These are phyloP conservation scores for Tarsius wallacei DNA, from an alignment of 2,797 vertebrate genomes.

Conservation along the genomic window DNA sequence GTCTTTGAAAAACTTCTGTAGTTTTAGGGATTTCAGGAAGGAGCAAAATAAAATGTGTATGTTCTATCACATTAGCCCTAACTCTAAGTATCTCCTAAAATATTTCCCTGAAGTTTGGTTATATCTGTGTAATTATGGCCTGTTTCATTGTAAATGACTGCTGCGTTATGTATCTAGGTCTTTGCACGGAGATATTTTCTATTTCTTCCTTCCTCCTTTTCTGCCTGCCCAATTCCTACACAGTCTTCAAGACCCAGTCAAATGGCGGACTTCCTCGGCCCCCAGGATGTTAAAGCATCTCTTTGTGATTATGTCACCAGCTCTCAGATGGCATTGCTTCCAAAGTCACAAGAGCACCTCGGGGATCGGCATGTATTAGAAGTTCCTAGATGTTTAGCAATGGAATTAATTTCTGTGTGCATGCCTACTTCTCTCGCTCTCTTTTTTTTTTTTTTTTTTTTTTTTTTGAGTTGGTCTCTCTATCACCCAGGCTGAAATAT, in stretches of 20 bases:
- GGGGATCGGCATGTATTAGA: background rate
- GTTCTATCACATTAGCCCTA: background rate
- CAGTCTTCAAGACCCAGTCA: background rate
- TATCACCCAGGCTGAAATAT: too few relatives aligned
- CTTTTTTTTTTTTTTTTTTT: background rate
- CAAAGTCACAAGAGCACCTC: background rate
- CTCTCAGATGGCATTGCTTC: background rate
- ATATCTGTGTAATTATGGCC: background rate
- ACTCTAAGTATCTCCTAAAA: constrained; percentile 40
- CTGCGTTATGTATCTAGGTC: background rate
- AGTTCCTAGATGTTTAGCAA: background rate
- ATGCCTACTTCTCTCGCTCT: background rate
- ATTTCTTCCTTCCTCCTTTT: background rate
- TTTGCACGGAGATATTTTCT: background rate
- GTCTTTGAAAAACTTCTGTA: background rate
- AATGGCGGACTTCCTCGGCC: background rate
- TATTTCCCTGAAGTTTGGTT: background rate
- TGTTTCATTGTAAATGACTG: background rate
- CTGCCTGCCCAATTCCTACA: background rate
- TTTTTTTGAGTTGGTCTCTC: background rate
- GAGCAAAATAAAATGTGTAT: background rate
- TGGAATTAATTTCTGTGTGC: background rate
- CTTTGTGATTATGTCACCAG: background rate
- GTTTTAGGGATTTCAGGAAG: background rate
- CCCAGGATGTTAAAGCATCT: background rate